These are phyloP conservation scores for Druon quercuslanigerum DNA, from an alignment of 1,140 invertebrate genomes.

Conservation along the genomic window DNA sequence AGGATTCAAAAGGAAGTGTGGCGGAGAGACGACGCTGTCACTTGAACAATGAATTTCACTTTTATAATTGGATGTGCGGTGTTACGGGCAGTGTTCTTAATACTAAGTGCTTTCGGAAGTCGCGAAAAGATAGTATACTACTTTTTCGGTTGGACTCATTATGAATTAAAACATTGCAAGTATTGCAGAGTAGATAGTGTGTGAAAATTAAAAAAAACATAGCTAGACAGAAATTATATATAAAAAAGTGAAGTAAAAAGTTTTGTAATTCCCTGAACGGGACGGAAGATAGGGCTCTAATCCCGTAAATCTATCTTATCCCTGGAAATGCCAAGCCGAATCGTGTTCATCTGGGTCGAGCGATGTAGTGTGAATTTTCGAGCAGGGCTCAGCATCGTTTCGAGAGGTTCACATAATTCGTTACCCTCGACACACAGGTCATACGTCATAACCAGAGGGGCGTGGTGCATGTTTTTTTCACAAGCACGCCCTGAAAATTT, in stretches of 20 bases:
- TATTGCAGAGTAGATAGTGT: too few species aligned
- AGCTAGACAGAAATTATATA: neutral
- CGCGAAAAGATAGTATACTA: conserved; percentile 3
- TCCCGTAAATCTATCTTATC: conserved; percentile 57
- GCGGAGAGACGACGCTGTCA: conserved; percentile 36
- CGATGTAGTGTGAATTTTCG: conserved; percentile 54
- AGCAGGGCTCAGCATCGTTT: conserved; percentile 39
- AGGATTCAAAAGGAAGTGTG: conserved; percentile 58
- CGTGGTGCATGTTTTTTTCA: conserved; percentile 30
- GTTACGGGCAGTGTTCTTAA: conserved; percentile 63
- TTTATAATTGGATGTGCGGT: conserved; percentile 71
- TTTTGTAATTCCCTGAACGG: conserved; percentile 38
- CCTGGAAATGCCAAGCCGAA: conserved; percentile 46
- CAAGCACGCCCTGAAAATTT: conserved; percentile 7
- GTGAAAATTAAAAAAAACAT: too few species aligned
- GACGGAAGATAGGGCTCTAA: conserved; percentile 42
- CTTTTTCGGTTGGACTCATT: conserved; percentile 11
- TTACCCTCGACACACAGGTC: conserved; percentile 37
- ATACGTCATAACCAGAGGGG: conserved; percentile 46
- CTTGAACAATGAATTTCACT: conserved; percentile 69
- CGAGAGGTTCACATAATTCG: conserved; percentile 54
- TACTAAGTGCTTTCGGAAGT: conserved; percentile 59
- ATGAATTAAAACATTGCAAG: too few species aligned
- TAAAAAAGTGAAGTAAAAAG: neutral
- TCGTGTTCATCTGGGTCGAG: conserved; percentile 44